Evolutionary conservation across 1,140 invertebrate species (phyloP), one percentile per base, ranked within the genome.

Genomic region (Drosophila kikkawai): DNA sequence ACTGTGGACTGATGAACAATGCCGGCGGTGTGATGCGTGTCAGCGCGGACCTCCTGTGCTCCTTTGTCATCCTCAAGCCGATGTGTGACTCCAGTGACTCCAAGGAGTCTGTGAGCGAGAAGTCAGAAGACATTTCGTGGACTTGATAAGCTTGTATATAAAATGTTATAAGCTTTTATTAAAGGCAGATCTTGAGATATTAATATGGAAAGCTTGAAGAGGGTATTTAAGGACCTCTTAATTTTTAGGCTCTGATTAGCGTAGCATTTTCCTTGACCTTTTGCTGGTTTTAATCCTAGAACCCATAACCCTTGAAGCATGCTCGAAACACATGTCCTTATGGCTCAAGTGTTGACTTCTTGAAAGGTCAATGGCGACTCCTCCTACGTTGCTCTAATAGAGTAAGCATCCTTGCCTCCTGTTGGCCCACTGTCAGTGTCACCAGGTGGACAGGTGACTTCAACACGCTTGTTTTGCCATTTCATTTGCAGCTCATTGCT

Each of bases 21-120:
- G 96, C 97, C 78, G 96, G 97, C 74, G 98, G 97, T 51, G 99
- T 99, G 97, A 99, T 99, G 98, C 97, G 96, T 80, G 98, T 83
- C 3, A 44, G 7, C 42, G 5, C 26, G 7, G 32, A 66, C 3
- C 19, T 81, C 13, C 3, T 8, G 0, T 76, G 71, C 50, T 76
- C 78, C 19, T 76, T 81, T 34, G 39, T 48, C 13, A 76, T 81
- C 1, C 19, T 80, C 1, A 19, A 76, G 34, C 79, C 79, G 9
- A 0, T 32, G 11, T 19, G n/a, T 4, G 50, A 60, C 0, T 42
- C 13, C 41, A 19, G 22, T 12, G 34, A 51, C 29, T n/a, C 32
- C 26, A 26, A 32, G 5, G 15, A 7, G n/a, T 5, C 8, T 0
- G 2, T 60, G 12, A n/a, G 17, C n/a, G 4, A 60, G 13, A 9